These are phyloP conservation scores for Petroica traversi DNA, from an alignment of 2,113 vertebrate genomes.

Conservation along the genomic window DNA sequence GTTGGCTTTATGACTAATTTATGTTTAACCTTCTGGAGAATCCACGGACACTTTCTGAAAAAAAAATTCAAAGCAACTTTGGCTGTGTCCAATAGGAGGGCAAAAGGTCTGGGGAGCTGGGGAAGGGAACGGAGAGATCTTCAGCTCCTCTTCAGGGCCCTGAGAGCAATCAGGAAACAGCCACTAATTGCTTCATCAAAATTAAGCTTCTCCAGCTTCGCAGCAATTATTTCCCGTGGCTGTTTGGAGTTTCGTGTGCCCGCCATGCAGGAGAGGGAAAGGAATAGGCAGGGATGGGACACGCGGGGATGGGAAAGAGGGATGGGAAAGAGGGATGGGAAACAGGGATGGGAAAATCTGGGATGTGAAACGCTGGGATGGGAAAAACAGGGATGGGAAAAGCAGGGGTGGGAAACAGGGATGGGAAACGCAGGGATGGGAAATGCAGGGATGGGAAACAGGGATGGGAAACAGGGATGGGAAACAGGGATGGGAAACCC, in stretches of 20 bases:
- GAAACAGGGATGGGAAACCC: no score
- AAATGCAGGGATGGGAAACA: no score
- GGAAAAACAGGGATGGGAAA: no score
- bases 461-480: no score
- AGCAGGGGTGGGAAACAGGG: no score
- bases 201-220: constrained; percentile 28
- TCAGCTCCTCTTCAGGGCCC: constrained; percentile 4
- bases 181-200: constrained; percentile 61
- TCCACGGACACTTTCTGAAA: constrained; percentile 75
- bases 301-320: no score
- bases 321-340: no score
- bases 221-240: constrained; percentile 33
- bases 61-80: constrained; percentile 74
- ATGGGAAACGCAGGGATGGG: no score
- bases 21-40: constrained; percentile 87
- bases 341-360: no score
- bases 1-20: constrained; percentile 96
- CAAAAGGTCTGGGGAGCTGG: constrained; percentile 44
- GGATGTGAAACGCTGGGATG: no score
- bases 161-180: constrained; percentile 44
- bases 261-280: not conserved
- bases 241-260: not conserved
- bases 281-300: not conserved
- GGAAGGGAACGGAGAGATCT: constrained; percentile 37
- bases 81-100: constrained; percentile 52